Evolutionary conservation across 1,140 invertebrate genomes (phyloP), one percentile per base, ranked within the genome.

Genomic region (Saccostrea glomerata): DNA sequence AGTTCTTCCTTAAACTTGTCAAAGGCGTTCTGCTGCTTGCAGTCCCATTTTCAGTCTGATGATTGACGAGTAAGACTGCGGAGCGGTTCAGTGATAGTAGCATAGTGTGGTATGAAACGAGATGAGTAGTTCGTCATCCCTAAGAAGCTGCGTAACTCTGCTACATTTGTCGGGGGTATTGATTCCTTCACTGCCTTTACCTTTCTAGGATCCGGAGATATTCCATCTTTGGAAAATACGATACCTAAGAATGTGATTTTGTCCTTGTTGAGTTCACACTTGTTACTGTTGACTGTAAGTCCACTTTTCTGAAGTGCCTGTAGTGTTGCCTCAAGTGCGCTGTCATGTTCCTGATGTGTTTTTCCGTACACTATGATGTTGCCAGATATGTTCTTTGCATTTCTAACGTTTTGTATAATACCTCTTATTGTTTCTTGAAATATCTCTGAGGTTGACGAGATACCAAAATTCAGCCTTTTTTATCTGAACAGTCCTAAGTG

Each of bases 401-500:
- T 86, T 2, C 60, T 13, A 15, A 90, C 88, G 23, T 73, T 88
- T 17, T 56, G 40, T 13, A 92, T 88, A 20, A 85, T 60, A 4
- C 20, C 40, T 9, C 70, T 47, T 25, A 86, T 82, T 3, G 63
- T 85, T 11, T 90, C 47, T 73, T 93, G 90, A 85, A 88, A 91
- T 30, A 91, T 83, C 66, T 92, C 92, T 40, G 89, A 84, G 20
- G 91, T 91, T 56, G 87, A 84, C 15, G 13, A 85, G 15, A 90
- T 87, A 11, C 90, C 91, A 87, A 92, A 92, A 60, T 89, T 93
- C 2, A 92, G 82, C 6, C 92, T 77, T 58, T 91, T 92, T 55
- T 89, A 92, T 70, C 90, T 15, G 66, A 84, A 84, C 20, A 56
- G 40, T 12, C 15, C 73, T 23, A 82, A 20, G 36, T 86, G 90